Conservation (phyloP, 2,888 invertebrate species). For the Cyrtodaria siliqua region DNA sequence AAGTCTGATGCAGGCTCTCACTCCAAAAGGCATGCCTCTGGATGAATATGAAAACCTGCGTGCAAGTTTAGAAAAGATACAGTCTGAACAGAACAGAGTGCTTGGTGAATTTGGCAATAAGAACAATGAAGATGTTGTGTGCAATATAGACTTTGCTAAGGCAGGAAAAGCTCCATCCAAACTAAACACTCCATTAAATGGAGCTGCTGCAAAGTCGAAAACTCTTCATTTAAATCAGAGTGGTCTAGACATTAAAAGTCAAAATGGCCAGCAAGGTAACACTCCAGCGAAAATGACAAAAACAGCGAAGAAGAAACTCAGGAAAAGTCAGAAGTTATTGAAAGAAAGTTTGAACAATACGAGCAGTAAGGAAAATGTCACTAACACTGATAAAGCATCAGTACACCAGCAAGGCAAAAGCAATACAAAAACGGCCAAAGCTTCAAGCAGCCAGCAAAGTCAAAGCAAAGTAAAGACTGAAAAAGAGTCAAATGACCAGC, state of each 20-base stretch:
- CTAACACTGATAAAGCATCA: background rate
- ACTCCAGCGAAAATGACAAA: slow-evolving; percentile 3
- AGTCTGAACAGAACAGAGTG: slow-evolving; percentile 14
- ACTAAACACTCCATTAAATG: slow-evolving; percentile 2
- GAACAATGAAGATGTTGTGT: background rate
- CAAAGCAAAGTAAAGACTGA: background rate
- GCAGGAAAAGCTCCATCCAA: slow-evolving; percentile 28
- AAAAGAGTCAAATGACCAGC: background rate
- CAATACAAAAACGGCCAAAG: slow-evolving; percentile 22
- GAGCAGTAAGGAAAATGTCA: background rate
- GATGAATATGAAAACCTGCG: slow-evolving; percentile 43
- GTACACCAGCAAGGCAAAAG: slow-evolving; percentile 9
- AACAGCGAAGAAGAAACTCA: slow-evolving; percentile 10
- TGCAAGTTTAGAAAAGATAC: slow-evolving; percentile 35
- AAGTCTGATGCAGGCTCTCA: slow-evolving; percentile 50
- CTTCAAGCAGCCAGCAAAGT: background rate
- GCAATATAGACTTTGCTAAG: slow-evolving; percentile 39
- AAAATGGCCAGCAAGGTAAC: background rate
- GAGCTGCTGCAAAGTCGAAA: background rate
- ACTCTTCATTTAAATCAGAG: background rate
- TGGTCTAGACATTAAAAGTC: background rate
- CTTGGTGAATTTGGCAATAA: background rate
- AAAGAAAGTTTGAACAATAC: background rate
- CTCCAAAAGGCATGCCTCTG: slow-evolving; percentile 47
- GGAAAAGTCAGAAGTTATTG: slow-evolving; percentile 1